Conservation (phyloP, 2,113 vertebrate species). For the Meles meles region DNA sequence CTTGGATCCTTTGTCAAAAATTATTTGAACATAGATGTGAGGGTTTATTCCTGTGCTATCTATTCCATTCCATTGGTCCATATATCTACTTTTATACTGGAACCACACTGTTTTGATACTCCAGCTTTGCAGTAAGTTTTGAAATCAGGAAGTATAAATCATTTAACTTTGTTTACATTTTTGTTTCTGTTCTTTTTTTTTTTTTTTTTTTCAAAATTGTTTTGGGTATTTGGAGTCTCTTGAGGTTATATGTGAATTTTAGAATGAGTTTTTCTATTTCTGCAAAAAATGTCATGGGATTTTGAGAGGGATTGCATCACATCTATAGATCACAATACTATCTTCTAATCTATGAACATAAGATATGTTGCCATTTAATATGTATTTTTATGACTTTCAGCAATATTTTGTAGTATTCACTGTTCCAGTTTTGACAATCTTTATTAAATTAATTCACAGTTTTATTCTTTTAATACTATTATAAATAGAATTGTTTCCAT, state of each 20-base stretch:
- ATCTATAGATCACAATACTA: background rate
- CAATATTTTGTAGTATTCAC: background rate
- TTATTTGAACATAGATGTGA: background rate
- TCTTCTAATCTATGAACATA: background rate
- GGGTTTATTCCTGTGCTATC: background rate
- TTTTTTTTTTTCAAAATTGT: background rate
- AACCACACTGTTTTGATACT: background rate
- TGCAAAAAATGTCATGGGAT: background rate
- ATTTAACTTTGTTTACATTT: background rate
- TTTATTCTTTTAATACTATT: too few relatives aligned
- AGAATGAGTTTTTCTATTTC: background rate
- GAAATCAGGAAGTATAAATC: background rate
- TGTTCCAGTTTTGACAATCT: background rate
- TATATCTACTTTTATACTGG: background rate
- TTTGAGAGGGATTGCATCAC: background rate
- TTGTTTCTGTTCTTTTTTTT: too few relatives aligned
- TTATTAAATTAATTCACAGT: background rate
- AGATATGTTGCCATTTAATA: background rate
- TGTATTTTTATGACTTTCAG: background rate
- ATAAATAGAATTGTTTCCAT: background rate
- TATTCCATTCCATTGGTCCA: background rate
- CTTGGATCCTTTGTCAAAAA: background rate
- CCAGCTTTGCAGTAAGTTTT: background rate
- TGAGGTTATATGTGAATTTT: background rate
- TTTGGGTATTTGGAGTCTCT: background rate